A percentile compares a stretch with the other conserved stretches of the same genome.
Evolutionary conservation across 2,888 invertebrate genomes (phyloP).

Genomic region (Perizoma flavofasciatum): DNA sequence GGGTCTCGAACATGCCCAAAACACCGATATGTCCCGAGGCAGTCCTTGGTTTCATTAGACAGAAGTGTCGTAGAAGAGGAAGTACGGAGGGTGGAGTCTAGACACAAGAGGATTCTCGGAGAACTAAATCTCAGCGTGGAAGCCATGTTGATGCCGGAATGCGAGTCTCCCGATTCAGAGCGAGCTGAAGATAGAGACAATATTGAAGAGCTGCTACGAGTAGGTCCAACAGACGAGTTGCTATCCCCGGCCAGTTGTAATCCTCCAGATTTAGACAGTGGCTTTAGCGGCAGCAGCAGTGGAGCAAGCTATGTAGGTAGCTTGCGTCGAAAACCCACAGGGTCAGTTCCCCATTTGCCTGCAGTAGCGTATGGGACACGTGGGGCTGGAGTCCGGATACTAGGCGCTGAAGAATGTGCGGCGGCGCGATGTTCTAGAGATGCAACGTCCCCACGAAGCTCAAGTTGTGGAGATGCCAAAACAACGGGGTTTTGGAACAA

Average conservation of each 20-base stretch:
- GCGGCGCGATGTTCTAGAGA: constrained; percentile 70
- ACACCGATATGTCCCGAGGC: constrained; percentile 77
- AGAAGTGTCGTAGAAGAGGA: constrained; percentile 92
- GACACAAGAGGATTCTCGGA: constrained; percentile 92
- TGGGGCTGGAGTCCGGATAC: constrained; percentile 75
- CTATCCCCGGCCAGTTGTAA: constrained; percentile 87
- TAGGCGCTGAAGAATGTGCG: constrained; percentile 73
- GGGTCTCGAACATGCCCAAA: constrained; percentile 81
- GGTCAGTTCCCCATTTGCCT: constrained; percentile 78
- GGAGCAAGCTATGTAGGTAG: constrained; percentile 92
- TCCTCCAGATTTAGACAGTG: constrained; percentile 90
- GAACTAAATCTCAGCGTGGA: constrained; percentile 94
- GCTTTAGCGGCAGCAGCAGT: constrained; percentile 92
- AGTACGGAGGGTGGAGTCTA: constrained; percentile 91
- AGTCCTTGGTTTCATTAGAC: constrained; percentile 87
- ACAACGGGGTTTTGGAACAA: constrained; percentile 87
- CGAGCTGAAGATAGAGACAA: constrained; percentile 86
- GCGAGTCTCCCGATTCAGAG: constrained; percentile 86
- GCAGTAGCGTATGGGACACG: constrained; percentile 81
- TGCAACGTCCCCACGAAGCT: constrained; percentile 71
- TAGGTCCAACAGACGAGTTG: constrained; percentile 88
- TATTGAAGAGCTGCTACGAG: constrained; percentile 86
- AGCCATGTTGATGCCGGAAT: constrained; percentile 95
- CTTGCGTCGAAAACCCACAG: constrained; percentile 83
- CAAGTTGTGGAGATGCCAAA: constrained; percentile 78